Evolutionary conservation across 2,888 invertebrate species (phyloP).

Genomic region (Pogonocherus hispidulus): DNA sequence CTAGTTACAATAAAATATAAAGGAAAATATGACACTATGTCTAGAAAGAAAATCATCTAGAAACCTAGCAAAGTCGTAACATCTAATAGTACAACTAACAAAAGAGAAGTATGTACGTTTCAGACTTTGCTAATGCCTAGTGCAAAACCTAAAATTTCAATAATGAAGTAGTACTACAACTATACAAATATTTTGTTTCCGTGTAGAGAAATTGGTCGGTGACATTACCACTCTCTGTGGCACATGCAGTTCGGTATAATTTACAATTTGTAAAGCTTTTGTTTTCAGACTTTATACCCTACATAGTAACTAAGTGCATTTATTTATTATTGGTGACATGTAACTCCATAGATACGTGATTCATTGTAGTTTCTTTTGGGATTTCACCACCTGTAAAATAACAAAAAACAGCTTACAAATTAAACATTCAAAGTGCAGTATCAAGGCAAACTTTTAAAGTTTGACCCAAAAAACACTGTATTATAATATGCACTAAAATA

Average conservation of each 20-base stretch:
- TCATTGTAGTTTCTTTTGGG: too few relatives aligned
- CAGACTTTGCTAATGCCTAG: slow-evolving; percentile 17
- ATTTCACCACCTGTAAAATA: too few relatives aligned
- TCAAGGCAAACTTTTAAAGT: too few relatives aligned
- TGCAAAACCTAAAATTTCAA: slow-evolving; percentile 33
- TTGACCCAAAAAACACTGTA: not conserved
- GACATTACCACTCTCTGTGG: slow-evolving; percentile 57
- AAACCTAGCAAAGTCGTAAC: slow-evolving; percentile 38
- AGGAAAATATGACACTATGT: slow-evolving; percentile 51
- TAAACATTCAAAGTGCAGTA: too few relatives aligned
- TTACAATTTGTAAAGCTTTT: slow-evolving; percentile 49
- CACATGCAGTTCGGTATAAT: slow-evolving; percentile 58
- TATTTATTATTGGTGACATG: not conserved
- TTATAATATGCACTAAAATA: not conserved
- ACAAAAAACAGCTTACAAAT: too few relatives aligned
- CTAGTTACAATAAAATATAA: slow-evolving; percentile 40
- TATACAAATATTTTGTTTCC: slow-evolving; percentile 58
- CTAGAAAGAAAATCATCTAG: slow-evolving; percentile 30
- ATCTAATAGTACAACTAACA: slow-evolving; percentile 21
- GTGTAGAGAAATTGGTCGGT: slow-evolving; percentile 65
- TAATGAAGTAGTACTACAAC: slow-evolving; percentile 52
- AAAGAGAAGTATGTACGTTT: not conserved
- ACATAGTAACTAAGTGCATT: slow-evolving; percentile 14
- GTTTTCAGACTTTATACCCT: slow-evolving; percentile 36
- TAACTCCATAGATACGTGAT: too few relatives aligned